phyloP scores from a whole-genome alignment of 92 coral and sea anemone species.

The Zoanthus gigantus region DNA sequence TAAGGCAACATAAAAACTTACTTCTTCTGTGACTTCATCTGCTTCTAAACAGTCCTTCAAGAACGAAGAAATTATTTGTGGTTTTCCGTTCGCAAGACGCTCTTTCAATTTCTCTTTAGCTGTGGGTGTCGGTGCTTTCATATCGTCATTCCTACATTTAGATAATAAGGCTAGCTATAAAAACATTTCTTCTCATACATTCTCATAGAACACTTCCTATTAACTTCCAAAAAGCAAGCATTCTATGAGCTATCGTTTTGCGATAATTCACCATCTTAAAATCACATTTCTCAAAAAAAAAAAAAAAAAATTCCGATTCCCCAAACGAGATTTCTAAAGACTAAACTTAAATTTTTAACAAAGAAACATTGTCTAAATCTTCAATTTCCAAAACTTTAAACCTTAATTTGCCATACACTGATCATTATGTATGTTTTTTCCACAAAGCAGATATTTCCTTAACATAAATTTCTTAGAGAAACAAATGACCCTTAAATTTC shows the following conservation, averaged over 20 bases:
- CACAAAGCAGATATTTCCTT: not conserved
- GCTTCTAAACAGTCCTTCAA: constrained; percentile 90
- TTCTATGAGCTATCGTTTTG: not conserved
- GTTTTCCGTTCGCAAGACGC: constrained; percentile 73
- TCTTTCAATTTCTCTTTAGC: constrained; percentile 54
- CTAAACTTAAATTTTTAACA: not conserved
- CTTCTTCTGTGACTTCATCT: constrained; percentile 63
- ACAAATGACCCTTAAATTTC: not conserved
- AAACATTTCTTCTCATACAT: no score
- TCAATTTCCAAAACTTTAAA: not conserved
- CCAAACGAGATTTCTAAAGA: not conserved
- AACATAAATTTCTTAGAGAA: not conserved
- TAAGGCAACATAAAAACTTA: not conserved
- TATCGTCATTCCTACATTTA: constrained; percentile 75
- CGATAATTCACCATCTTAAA: not conserved
- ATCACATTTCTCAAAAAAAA: constrained; percentile 86
- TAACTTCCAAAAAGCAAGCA: not conserved
- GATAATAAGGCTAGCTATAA: not conserved
- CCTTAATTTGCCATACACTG: no score
- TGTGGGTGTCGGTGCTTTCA: constrained; percentile 72
- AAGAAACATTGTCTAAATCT: not conserved
- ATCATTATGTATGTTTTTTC: no score
- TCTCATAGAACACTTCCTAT: no score
- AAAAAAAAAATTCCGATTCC: not conserved
- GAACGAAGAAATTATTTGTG: constrained; percentile 92